These are phyloP conservation scores for Zoanthus gigantus DNA, from an alignment of 92 coral and sea anemone species.

Conservation along the genomic window DNA sequence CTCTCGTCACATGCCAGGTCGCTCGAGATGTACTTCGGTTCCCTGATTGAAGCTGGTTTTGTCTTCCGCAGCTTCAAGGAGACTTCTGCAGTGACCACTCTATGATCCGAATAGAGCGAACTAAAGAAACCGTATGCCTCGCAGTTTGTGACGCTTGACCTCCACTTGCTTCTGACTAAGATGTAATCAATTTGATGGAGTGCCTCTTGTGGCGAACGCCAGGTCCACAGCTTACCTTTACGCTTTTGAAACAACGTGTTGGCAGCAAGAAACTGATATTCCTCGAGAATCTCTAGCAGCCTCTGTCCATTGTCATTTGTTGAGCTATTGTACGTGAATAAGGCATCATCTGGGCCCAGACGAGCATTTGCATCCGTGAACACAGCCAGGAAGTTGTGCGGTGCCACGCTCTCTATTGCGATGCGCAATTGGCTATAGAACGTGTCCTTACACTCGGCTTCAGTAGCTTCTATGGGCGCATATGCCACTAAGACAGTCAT, in stretches of 20 bases:
- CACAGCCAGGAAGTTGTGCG: constrained; percentile 51
- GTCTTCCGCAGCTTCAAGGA: constrained; percentile 32
- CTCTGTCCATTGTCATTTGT: constrained; percentile 57
- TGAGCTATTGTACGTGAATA: constrained; percentile 37
- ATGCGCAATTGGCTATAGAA: constrained; percentile 35
- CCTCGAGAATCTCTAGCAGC: constrained; percentile 35
- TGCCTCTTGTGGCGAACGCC: constrained; percentile 1
- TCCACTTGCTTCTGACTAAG: constrained; percentile 58
- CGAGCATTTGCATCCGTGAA: not conserved
- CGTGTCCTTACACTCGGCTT: constrained; percentile 38
- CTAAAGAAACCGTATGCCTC: constrained; percentile 51
- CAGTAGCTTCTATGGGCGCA: constrained; percentile 49
- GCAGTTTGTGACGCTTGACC: constrained; percentile 48
- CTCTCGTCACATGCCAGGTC: constrained; percentile 22
- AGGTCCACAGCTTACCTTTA: constrained; percentile 58
- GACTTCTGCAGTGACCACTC: constrained; percentile 31
- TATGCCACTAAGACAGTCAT: constrained; percentile 41
- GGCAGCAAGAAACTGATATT: constrained; percentile 34
- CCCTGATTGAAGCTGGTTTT: constrained; percentile 2
- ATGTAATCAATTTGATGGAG: constrained; percentile 55
- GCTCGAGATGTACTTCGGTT: constrained; percentile 37
- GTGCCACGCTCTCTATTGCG: constrained; percentile 40
- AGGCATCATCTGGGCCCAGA: constrained; percentile 32
- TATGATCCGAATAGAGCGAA: constrained; percentile 52
- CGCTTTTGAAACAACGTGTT: constrained; percentile 56